phyloP scores from a whole-genome alignment of 2,888 invertebrate species.

The Aleiodes testaceus region DNA sequence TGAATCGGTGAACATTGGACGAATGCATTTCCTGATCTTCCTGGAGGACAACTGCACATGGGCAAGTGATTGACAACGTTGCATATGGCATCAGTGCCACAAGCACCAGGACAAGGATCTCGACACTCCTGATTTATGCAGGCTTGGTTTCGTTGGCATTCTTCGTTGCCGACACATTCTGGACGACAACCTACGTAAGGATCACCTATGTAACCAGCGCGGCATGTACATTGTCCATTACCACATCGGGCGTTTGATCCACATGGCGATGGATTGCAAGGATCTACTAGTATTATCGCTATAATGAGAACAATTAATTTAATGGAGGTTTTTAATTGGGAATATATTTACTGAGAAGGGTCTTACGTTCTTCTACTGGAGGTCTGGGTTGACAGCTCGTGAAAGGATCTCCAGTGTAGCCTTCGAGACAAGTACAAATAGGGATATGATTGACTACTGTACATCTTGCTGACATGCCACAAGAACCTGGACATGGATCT shows the following conservation, averaged over 20 bases:
- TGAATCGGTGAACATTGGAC: constrained; percentile 75
- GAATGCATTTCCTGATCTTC: constrained; percentile 83
- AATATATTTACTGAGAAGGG: constrained; percentile 32
- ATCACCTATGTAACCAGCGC: constrained; percentile 77
- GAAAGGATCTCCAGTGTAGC: constrained; percentile 80
- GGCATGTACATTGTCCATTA: constrained; percentile 78
- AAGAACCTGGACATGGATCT: constrained; percentile 85
- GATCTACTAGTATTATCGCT: constrained; percentile 66
- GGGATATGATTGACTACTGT: constrained; percentile 81
- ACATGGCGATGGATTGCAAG: constrained; percentile 83
- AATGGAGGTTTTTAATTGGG: not conserved
- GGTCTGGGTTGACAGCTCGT: constrained; percentile 64
- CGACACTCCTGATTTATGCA: constrained; percentile 73
- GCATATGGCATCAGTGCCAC: constrained; percentile 84
- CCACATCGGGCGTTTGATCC: constrained; percentile 80
- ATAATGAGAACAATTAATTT: constrained; percentile 49
- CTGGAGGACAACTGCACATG: constrained; percentile 78
- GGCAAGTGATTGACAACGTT: constrained; percentile 80
- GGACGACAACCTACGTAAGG: constrained; percentile 74
- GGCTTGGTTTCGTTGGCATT: constrained; percentile 71
- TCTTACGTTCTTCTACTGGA: constrained; percentile 66
- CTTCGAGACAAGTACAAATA: constrained; percentile 78
- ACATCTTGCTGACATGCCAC: constrained; percentile 79
- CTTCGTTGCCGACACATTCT: constrained; percentile 72
- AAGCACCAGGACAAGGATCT: constrained; percentile 82